Percentiles rank a stretch among this genome's conserved stretches.
These are phyloP conservation scores for Trissolcus japonicus DNA, from an alignment of 2,888 invertebrate genomes.

Conservation along the genomic window DNA sequence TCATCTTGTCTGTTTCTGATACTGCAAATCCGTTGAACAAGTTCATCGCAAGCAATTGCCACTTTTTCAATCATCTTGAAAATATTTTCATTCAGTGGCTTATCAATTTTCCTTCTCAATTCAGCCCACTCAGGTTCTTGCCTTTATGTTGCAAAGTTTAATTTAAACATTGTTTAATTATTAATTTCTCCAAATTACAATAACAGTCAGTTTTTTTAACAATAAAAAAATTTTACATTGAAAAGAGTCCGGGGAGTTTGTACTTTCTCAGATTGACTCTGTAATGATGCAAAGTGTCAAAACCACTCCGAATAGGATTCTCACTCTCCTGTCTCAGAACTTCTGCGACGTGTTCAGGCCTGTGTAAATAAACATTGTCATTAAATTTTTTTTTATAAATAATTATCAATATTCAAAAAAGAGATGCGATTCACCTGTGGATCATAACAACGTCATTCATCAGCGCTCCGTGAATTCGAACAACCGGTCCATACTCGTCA, in stretches of 20 bases:
- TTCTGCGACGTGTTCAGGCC: slow-evolving; percentile 81
- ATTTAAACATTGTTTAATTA: not conserved
- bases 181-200: too few species aligned
- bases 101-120: slow-evolving; percentile 77
- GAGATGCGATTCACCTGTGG: slow-evolving; percentile 61
- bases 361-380: slow-evolving; percentile 52
- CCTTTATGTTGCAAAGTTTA: slow-evolving; percentile 68
- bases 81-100: slow-evolving; percentile 77
- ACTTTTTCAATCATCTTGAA: slow-evolving; percentile 68
- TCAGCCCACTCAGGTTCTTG: slow-evolving; percentile 81
- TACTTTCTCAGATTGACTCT: slow-evolving; percentile 79
- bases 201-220: too few species aligned
- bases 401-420: not conserved
- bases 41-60: slow-evolving; percentile 74
- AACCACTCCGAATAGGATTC: slow-evolving; percentile 79
- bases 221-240: slow-evolving; percentile 76
- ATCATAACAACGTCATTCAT: slow-evolving; percentile 82
- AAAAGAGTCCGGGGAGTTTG: slow-evolving; percentile 79
- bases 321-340: slow-evolving; percentile 81
- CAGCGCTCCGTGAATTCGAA: slow-evolving; percentile 81
- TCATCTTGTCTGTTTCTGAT: slow-evolving; percentile 82
- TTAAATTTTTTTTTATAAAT: not conserved
- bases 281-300: slow-evolving; percentile 82
- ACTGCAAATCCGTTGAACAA: slow-evolving; percentile 77
- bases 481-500: slow-evolving; percentile 81